These are phyloP conservation scores for Drosophila mimica DNA, from an alignment of 2,888 invertebrate species.

Conservation along the genomic window DNA sequence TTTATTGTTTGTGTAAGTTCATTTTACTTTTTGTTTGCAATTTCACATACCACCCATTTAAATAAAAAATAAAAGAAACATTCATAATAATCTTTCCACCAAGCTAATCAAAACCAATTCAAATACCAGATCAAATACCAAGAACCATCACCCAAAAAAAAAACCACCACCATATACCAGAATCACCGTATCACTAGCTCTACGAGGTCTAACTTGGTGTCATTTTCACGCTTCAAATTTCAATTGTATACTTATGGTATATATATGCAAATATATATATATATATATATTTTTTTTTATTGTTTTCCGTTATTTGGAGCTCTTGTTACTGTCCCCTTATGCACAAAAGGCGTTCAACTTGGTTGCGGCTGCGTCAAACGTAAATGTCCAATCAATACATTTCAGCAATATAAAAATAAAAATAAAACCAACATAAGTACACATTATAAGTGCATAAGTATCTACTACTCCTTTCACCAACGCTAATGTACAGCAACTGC, in stretches of 20 bases:
- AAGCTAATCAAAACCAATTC: slow-evolving; percentile 71
- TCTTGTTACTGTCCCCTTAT: slow-evolving; percentile 52
- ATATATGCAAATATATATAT: slow-evolving; percentile 25
- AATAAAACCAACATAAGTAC: slow-evolving; percentile 1
- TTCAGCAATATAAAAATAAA: slow-evolving; percentile 34
- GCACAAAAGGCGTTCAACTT: slow-evolving; percentile 55
- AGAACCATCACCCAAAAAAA: slow-evolving; percentile 63
- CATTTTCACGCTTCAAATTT: slow-evolving; percentile 78
- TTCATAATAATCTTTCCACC: slow-evolving; percentile 70
- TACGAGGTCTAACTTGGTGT: slow-evolving; percentile 79
- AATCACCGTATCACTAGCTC: slow-evolving; percentile 80
- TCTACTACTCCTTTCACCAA: slow-evolving; percentile 50
- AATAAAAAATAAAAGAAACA: slow-evolving; percentile 49
- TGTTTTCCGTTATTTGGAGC: slow-evolving; percentile 45
- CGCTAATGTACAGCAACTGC: slow-evolving; percentile 61
- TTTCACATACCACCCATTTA: slow-evolving; percentile 41
- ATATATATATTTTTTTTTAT: slow-evolving; percentile 37
- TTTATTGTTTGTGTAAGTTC: slow-evolving; percentile 23
- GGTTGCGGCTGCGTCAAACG: slow-evolving; percentile 69
- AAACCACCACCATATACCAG: slow-evolving; percentile 51
- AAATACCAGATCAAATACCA: slow-evolving; percentile 64
- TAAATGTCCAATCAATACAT: slow-evolving; percentile 44
- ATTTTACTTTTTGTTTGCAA: slow-evolving; percentile 41
- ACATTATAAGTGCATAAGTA: slow-evolving; percentile 28
- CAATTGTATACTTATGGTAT: slow-evolving; percentile 23